phyloP scores from a whole-genome alignment of 2,888 invertebrate species.

The Branchipolynoe longqiensis region DNA sequence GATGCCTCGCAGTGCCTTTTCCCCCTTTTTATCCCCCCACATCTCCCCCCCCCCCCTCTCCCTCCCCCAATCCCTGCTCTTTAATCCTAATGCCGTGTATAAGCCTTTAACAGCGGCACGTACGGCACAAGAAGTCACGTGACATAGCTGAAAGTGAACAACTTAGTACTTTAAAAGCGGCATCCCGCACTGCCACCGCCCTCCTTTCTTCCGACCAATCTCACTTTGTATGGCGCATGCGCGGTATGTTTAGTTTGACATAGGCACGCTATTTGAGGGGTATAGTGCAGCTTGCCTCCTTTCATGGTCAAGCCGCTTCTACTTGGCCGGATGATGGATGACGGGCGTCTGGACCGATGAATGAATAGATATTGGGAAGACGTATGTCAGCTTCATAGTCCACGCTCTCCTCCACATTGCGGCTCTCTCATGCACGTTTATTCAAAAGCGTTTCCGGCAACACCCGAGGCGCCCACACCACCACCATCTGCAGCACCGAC shows the following conservation, averaged over 20 bases:
- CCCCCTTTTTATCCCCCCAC: not conserved
- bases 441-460: too few species aligned
- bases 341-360: not conserved
- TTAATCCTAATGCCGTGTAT: not conserved
- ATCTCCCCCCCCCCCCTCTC: not conserved
- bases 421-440: too few species aligned
- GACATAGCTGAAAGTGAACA: slow-evolving; percentile 31
- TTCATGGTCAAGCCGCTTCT: too few species aligned
- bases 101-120: not conserved
- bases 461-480: too few species aligned
- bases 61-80: not conserved
- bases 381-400: not conserved
- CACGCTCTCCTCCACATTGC: too few species aligned
- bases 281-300: not conserved
- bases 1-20: not conserved
- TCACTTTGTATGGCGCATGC: slow-evolving; percentile 8
- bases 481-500: too few species aligned
- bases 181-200: not conserved
- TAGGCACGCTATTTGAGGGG: slow-evolving; percentile 1
- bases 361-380: not conserved
- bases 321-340: too few species aligned
- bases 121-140: slow-evolving; percentile 6
- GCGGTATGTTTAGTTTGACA: slow-evolving; percentile 39
- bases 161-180: slow-evolving; percentile 33
- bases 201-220: slow-evolving; percentile 39